Base-by-base conservation (phyloP, 1,140 invertebrate genomes). In the Eurosta solidaginis region DNA sequence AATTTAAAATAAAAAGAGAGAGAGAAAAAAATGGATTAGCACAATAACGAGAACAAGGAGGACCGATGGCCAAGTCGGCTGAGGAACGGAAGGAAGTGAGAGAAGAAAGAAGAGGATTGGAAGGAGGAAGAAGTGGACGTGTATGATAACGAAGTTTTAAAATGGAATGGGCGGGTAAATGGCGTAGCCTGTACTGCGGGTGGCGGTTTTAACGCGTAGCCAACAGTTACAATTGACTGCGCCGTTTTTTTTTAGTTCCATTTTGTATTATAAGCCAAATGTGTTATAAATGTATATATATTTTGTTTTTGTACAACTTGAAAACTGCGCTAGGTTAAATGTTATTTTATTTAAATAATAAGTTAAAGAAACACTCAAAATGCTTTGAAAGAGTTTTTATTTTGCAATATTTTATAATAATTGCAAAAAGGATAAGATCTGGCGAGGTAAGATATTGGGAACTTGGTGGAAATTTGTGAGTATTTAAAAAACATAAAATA, bases 231-330 rank as follows among this genome's bases (percentile, higher is more conserved):
- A 9, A 9, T n/a, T 68, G 59, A 17, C 33, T 40, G n/a, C 33
- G 36, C 20, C 59, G 33, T 68, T 68, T 20, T 68, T 68, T 68
- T 68, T 33, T 33, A 68, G 7, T 59, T 59, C 20, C 20, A 59
- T 59, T 59, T 52, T 76, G 44, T 76, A 76, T 50, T 76, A 76
- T 76, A 76, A 76, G 75, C 75, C 75, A 76, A 76, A 76, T 76
- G 75, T 76, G 75, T 76, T 76, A 76, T 76, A 52, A 52, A 47
- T 52, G 44, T 45, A 9, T 45, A 45, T 9, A 17, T 45, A 45
- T 45, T 45, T 45, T 45, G 17, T 74, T 74, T 74, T 74, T 74
- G 22, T 74, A 74, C 73, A 68, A 68, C 59, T 68, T 68, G 59
- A 68, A 68, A 68, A 68, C 36, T 68, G 59, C 59, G 33, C 59